phyloP scores from a whole-genome alignment of 2,113 vertebrate genomes.

The Gopherus flavomarginatus region DNA sequence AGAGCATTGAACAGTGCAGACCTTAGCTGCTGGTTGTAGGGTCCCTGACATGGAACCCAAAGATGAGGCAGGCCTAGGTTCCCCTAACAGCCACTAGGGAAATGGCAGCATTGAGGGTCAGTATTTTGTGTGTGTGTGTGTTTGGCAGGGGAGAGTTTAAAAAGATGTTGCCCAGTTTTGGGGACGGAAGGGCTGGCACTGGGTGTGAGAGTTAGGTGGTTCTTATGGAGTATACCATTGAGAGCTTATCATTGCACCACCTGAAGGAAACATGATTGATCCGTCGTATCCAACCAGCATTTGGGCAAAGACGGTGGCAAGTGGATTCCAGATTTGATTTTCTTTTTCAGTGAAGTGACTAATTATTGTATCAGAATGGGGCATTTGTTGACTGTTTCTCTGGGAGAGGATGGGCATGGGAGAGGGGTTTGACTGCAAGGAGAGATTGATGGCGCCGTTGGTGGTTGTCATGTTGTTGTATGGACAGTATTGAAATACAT shows the following conservation, averaged over 20 bases:
- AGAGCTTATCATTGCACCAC: not conserved
- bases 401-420: not conserved
- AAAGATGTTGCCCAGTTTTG: not conserved
- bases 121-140: not conserved
- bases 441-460: too few relatives aligned
- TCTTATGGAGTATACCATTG: not conserved
- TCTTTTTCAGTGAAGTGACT: slow-evolving; percentile 32
- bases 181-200: not conserved
- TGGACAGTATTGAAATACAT: not conserved
- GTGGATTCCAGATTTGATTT: not conserved
- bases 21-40: not conserved
- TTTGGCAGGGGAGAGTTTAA: not conserved
- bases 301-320: slow-evolving; percentile 4
- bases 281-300: slow-evolving; percentile 11
- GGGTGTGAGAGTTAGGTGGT: not conserved
- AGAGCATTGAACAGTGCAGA: not conserved
- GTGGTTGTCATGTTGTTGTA: not conserved
- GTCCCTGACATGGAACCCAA: not conserved
- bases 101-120: too few relatives aligned
- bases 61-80: not conserved
- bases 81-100: not conserved
- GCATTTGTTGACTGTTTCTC: slow-evolving; percentile 7
- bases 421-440: not conserved
- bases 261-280: not conserved
- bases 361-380: slow-evolving; percentile 29